Evolutionary conservation across 2,797 vertebrate genomes (phyloP).

Genomic region (Thamnophis elegans): DNA sequence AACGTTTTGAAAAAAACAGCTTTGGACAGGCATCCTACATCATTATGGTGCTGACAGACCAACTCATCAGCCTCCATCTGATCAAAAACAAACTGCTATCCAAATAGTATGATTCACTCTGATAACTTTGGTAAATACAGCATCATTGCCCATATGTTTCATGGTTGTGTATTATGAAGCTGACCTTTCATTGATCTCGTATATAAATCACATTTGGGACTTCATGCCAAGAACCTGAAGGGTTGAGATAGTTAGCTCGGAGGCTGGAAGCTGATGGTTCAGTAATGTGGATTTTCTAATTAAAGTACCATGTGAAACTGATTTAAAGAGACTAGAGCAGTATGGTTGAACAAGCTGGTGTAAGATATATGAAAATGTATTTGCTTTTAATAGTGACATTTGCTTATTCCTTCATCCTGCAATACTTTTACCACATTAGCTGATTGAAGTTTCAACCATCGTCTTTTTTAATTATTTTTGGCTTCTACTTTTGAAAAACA

Average conservation of each 20-base stretch:
- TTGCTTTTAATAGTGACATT: background rate
- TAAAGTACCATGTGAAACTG: background rate
- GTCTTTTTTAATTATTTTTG: conserved; percentile 2
- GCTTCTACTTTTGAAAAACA: conserved; percentile 6
- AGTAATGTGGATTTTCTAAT: conserved; percentile 5
- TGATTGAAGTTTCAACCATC: background rate
- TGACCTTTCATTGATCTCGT: conserved; percentile 1
- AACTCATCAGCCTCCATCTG: background rate
- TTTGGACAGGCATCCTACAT: background rate
- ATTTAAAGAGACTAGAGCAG: background rate
- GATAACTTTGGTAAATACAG: background rate
- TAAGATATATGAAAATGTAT: background rate
- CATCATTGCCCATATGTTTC: background rate
- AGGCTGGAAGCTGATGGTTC: background rate
- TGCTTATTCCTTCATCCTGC: background rate
- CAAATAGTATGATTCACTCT: background rate
- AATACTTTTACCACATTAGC: background rate
- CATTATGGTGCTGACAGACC: background rate
- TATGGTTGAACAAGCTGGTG: background rate
- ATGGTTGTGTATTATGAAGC: background rate
- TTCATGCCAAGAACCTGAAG: background rate
- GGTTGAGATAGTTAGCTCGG: background rate
- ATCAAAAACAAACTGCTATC: background rate
- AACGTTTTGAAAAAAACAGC: background rate
- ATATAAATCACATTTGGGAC: background rate